phyloP scores from a whole-genome alignment of 2,888 invertebrate species.

The Pantelozetes paolii region DNA sequence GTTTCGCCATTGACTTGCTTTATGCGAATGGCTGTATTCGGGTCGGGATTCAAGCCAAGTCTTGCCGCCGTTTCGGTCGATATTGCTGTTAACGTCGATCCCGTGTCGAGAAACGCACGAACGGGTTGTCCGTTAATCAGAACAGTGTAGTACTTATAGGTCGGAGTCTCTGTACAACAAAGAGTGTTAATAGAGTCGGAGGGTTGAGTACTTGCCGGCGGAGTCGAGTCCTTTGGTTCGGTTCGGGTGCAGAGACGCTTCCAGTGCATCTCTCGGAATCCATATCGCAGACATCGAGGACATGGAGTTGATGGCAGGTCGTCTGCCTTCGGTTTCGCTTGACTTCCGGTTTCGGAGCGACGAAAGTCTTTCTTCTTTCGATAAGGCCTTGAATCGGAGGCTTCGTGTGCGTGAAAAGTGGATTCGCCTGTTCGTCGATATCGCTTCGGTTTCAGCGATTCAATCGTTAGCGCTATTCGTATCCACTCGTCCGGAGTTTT shows the following conservation, averaged over 20 bases:
- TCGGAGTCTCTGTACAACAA: not conserved
- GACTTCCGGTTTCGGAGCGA: not conserved
- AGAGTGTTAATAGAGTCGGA: not conserved
- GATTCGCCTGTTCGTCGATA: conserved; percentile 43
- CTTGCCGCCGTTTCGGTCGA: not conserved
- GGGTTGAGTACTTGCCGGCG: not conserved
- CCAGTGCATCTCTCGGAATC: not conserved
- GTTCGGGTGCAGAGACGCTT: not conserved
- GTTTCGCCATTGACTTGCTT: no score
- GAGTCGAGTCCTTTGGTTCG: not conserved
- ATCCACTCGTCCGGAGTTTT: not conserved
- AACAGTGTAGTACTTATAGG: not conserved
- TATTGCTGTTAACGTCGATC: not conserved
- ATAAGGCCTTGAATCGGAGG: conserved; percentile 48
- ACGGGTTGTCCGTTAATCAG: not conserved
- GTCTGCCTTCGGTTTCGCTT: not conserved
- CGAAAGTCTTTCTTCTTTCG: not conserved
- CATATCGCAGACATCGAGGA: not conserved
- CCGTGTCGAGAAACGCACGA: not conserved
- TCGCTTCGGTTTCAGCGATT: not conserved
- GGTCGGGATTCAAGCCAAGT: not conserved
- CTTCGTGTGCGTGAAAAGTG: conserved; percentile 45
- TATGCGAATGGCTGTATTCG: no score
- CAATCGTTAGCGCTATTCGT: not conserved
- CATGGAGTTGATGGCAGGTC: not conserved